phyloP scores from a whole-genome alignment of 2,888 invertebrate genomes.

The Ashinkailepas kermadecensis region DNA sequence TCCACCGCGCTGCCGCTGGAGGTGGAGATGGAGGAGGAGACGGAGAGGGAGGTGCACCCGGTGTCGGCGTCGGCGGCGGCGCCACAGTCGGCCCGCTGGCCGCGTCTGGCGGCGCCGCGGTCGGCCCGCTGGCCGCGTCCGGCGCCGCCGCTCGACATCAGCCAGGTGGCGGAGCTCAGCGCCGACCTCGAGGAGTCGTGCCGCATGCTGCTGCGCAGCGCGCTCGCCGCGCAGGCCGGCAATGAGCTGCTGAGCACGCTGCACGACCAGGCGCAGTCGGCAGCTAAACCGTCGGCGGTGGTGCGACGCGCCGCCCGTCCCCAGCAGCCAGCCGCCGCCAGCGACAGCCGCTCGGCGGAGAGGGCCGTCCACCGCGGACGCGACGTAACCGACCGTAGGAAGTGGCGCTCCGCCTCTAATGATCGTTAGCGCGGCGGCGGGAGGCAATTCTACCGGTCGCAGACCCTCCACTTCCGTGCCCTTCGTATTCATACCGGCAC shows the following conservation, averaged over 20 bases:
- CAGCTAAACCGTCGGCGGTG: too few relatives aligned
- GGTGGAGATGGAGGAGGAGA: too few relatives aligned
- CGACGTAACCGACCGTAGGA: background rate
- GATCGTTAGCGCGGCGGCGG: background rate
- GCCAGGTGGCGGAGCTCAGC: background rate
- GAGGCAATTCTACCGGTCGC: too few relatives aligned
- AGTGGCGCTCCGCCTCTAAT: background rate
- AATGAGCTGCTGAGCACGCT: background rate
- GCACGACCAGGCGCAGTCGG: background rate
- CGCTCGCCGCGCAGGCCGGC: constrained; percentile 3
- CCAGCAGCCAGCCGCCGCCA: background rate
- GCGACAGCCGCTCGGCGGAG: background rate
- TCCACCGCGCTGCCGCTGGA: too few relatives aligned
- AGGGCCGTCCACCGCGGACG: background rate
- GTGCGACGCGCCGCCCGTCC: too few relatives aligned
- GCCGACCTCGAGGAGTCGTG: constrained; percentile 7
- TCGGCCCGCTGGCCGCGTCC: background rate
- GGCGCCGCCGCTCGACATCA: constrained; percentile 8
- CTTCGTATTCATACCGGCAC: too few relatives aligned
- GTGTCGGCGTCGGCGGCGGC: background rate
- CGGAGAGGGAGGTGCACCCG: background rate
- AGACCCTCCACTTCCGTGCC: too few relatives aligned
- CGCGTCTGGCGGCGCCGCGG: background rate
- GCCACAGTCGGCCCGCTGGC: background rate
- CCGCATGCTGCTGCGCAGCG: background rate